Evolutionary conservation across 2,888 invertebrate species (phyloP).

Genomic region (Xestia rhomboidea): DNA sequence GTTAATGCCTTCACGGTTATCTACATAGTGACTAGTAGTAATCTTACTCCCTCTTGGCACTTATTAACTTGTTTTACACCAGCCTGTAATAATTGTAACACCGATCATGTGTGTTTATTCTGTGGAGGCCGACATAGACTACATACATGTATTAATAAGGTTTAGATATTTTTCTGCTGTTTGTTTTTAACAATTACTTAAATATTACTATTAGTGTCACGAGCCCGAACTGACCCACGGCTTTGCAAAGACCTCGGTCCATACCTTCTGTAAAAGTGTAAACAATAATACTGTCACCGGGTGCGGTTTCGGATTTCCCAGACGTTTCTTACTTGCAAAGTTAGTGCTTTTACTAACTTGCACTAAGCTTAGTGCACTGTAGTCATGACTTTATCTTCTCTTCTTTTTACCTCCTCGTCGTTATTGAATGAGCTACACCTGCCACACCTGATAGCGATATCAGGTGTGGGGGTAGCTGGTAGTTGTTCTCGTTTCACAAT

Average conservation of each 20-base stretch:
- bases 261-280: neutral
- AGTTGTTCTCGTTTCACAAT: too few species aligned
- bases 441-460: too few species aligned
- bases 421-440: too few species aligned
- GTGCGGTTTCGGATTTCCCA: neutral
- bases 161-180: too few species aligned
- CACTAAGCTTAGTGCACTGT: neutral
- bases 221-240: too few species aligned
- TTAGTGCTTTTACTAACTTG: neutral
- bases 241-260: neutral
- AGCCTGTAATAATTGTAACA: neutral
- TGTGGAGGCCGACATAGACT: too few species aligned
- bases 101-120: too few species aligned
- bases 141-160: too few species aligned
- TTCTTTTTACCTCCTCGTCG: too few species aligned
- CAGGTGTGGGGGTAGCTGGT: too few species aligned
- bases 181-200: too few species aligned
- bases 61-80: conserved; percentile 13
- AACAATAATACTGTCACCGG: neutral
- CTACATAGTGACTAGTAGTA: neutral
- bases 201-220: too few species aligned
- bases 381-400: neutral
- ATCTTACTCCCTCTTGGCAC: conserved; percentile 7
- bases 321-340: neutral
- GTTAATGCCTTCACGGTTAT: neutral